Conservation (phyloP, 2,797 vertebrate species). For the Brachyrhaphis roseni region DNA sequence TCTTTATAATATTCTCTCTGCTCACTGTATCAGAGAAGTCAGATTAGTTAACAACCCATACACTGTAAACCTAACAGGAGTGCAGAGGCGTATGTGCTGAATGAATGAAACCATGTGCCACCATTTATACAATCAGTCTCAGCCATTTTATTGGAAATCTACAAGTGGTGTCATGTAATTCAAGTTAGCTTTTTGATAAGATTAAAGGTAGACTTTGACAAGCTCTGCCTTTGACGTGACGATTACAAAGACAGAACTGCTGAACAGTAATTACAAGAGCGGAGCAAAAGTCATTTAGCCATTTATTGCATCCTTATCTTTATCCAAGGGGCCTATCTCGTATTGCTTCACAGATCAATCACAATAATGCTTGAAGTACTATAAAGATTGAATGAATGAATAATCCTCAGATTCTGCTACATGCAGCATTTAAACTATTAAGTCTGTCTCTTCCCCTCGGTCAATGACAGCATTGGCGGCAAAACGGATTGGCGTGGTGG, state of each 20-base stretch:
- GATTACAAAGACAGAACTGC: slow-evolving; percentile 77
- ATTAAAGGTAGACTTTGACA: slow-evolving; percentile 85
- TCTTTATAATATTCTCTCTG: slow-evolving; percentile 28
- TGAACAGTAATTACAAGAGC: slow-evolving; percentile 58
- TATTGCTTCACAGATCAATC: slow-evolving; percentile 55
- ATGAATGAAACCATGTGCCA: slow-evolving; percentile 22
- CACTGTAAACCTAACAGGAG: neutral
- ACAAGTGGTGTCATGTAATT: slow-evolving; percentile 52
- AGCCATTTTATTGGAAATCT: slow-evolving; percentile 28
- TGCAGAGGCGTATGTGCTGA: neutral
- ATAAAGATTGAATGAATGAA: slow-evolving; percentile 58
- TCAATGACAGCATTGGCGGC: slow-evolving; percentile 73
- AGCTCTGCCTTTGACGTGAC: slow-evolving; percentile 73
- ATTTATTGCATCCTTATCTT: slow-evolving; percentile 50
- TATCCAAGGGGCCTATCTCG: slow-evolving; percentile 50
- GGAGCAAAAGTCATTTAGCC: slow-evolving; percentile 64
- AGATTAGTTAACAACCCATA: slow-evolving; percentile 1
- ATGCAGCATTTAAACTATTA: slow-evolving; percentile 33
- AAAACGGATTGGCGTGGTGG: slow-evolving; percentile 49
- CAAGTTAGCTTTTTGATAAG: slow-evolving; percentile 83
- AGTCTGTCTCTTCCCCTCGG: slow-evolving; percentile 49
- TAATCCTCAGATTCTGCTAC: slow-evolving; percentile 49
- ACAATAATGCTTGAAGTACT: slow-evolving; percentile 33
- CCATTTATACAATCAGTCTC: slow-evolving; percentile 19
- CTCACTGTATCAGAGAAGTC: slow-evolving; percentile 37